These are phyloP conservation scores for Condylostylus longicornis DNA, from an alignment of 1,140 invertebrate genomes.

Conservation along the genomic window DNA sequence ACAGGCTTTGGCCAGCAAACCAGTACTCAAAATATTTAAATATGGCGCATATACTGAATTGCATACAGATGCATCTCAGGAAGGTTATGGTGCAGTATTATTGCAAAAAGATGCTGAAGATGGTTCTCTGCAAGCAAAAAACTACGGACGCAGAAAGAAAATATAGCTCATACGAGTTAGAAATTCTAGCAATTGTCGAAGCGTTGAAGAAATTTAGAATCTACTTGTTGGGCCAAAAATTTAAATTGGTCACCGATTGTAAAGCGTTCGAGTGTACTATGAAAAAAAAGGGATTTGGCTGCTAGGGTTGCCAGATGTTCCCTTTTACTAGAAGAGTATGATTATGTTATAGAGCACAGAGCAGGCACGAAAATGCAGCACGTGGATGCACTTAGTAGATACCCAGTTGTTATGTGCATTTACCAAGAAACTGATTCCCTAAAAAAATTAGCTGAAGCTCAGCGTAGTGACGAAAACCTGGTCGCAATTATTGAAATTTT, in stretches of 20 bases:
- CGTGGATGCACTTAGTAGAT: slow-evolving; percentile 16
- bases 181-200: slow-evolving; percentile 35
- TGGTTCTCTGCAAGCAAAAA: slow-evolving; percentile 9
- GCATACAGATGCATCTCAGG: not conserved
- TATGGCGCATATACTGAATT: not conserved
- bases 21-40: not conserved
- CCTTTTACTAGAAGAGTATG: slow-evolving; percentile 10
- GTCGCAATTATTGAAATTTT: not conserved
- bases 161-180: slow-evolving; percentile 34
- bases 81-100: not conserved
- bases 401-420: not conserved
- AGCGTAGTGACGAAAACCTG: slow-evolving; percentile 5
- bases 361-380: slow-evolving; percentile 21
- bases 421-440: not conserved
- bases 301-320: slow-evolving; percentile 26
- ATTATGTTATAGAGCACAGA: slow-evolving; percentile 8
- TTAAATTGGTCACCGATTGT: slow-evolving; percentile 33
- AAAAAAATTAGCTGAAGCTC: slow-evolving; percentile 1
- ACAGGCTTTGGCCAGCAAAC: not conserved
- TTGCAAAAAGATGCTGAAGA: not conserved
- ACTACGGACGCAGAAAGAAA: slow-evolving; percentile 29
- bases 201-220: slow-evolving; percentile 35
- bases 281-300: slow-evolving; percentile 28
- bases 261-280: slow-evolving; percentile 23
- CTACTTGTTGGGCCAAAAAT: slow-evolving; percentile 34